Base-by-base conservation (phyloP, 1,140 invertebrate genomes). In the Papilio polyxenes region DNA sequence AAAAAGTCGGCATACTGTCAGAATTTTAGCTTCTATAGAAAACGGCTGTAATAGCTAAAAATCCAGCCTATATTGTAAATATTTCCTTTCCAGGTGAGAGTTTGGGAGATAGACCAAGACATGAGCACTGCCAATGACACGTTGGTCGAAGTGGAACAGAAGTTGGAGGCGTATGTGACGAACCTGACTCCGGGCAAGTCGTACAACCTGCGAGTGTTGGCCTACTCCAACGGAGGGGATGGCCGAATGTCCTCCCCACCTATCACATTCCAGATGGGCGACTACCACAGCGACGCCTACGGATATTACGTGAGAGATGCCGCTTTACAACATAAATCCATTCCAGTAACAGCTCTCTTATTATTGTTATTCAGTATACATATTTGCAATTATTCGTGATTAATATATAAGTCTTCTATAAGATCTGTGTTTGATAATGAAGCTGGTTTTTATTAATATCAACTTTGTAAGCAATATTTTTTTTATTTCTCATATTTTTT, bases 171-270 rank as follows among this genome's bases (percentile, higher is more conserved):
- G 0, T 96, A 96, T 84, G 97, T 99, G 11, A 94, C 93, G 7
- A 97, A 96, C 88, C 94, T 99, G 10, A 96, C 97, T 7, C 97
- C 98, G 2, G 98, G 98, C 31, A 98, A 98, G 92, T 95, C 96
- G 0, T 99, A 99, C 89, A 96, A 97, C 85, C 95, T 99, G 87
- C 95, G 99, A 91, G 98, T 99, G 0, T 95, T 99, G 10, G 99
- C 97, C 0, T 99, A 96, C 94, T 99, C 98, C 40, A 97, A 97
- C 85, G 99, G 98, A 44, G 99, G 99, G 0, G 98, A 99, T 91
- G 99, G 99, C 0, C 96, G 98, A 79, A 99, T 99, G 98, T 99
- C 98, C 74, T 99, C 98, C 83, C 98, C 98, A 0, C 96, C 97
- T 3, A 95, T 97, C 84, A 96, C 96, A 85, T 98, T 99, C 94